Base-by-base conservation (phyloP, 2,888 invertebrate species). In the Spodoptera picta region DNA sequence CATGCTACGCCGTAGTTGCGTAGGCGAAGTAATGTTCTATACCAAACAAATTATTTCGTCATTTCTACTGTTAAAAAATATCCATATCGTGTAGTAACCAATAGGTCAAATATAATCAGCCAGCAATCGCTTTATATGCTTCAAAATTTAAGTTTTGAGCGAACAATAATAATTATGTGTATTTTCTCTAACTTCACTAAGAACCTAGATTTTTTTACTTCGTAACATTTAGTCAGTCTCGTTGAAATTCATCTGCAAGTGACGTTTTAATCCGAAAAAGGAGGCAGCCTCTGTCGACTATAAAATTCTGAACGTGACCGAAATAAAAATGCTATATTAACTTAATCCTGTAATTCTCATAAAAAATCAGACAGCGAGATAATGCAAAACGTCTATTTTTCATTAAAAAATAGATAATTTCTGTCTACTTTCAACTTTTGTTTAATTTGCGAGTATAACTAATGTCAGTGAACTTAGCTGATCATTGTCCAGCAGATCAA, bases 201-300 rank as follows among this genome's bases (percentile, higher is more conserved):
- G 27, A 46, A 47, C 14, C 11, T n/a, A 48, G 46, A 50, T n/a
- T 46, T 24, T 14, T 12, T 6, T 19, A 42, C 42, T 47, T 31
- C 53, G 70, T 71, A 79, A 82, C 74, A 69, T 77, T 78, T 73
- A 72, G 64, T 77, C 70, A 77, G 79, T 83, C 83, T 86, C 82
- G 80, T 84, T 80, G 73, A 85, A 87, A 90, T 87, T 89, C 86
- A 84, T 90, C 91, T 92, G 92, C 80, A 82, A 87, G 84, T 88
- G 92, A 91, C 91, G 76, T 91, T 90, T 92, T 91, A 92, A 92
- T 92, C 88, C 83, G 76, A 86, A 85, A 84, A 83, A 84, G 83
- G 82, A 80, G 83, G 78, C 83, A 78, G 83, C 77, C 81, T 81
- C 83, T 75, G 82, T 80, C 79, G 87, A 87, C 88, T 88, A 87